phyloP scores from a whole-genome alignment of 2,797 vertebrate genomes.

The Nannoperca australis region DNA sequence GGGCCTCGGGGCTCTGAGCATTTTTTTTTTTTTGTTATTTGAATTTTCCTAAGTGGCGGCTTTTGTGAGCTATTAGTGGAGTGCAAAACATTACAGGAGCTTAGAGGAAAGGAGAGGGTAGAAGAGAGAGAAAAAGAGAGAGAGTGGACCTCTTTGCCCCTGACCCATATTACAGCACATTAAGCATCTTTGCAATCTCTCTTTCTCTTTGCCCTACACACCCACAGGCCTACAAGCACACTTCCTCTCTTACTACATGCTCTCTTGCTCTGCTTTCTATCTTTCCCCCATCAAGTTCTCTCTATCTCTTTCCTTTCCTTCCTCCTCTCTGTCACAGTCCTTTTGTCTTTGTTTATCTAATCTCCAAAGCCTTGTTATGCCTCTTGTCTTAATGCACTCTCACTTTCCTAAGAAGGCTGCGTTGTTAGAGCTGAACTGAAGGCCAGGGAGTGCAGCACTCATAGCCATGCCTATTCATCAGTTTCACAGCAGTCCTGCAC shows the following conservation, averaged over 20 bases:
- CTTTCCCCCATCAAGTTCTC: constrained; percentile 19
- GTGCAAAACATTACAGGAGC: constrained; percentile 53
- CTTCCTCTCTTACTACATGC: constrained; percentile 5
- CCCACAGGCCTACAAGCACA: constrained; percentile 48
- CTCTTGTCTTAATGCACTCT: constrained; percentile 65
- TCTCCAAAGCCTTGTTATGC: constrained; percentile 67
- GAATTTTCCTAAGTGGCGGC: constrained; percentile 62
- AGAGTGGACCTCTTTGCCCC: constrained; percentile 47
- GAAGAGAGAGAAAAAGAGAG: constrained; percentile 30
- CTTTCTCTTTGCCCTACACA: constrained; percentile 29
- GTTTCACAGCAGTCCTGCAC: constrained; percentile 75
- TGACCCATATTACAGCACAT: constrained; percentile 72
- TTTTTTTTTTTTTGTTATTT: constrained; percentile 58
- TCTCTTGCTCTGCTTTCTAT: constrained; percentile 17
- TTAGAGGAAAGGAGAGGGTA: constrained; percentile 26
- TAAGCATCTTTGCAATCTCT: constrained; percentile 58
- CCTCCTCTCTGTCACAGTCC: constrained; percentile 39
- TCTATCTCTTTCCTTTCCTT: constrained; percentile 19
- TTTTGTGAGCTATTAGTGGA: constrained; percentile 63
- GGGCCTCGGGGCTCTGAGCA: constrained; percentile 33
- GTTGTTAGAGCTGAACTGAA: constrained; percentile 69
- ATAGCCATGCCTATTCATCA: constrained; percentile 75
- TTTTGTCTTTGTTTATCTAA: constrained; percentile 70
- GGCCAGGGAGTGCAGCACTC: constrained; percentile 67
- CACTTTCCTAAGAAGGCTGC: constrained; percentile 54